A percentile compares a stretch with the other conserved stretches of the same genome.
Conservation (phyloP, 2,888 invertebrate species). For the Meteorus colon region DNA sequence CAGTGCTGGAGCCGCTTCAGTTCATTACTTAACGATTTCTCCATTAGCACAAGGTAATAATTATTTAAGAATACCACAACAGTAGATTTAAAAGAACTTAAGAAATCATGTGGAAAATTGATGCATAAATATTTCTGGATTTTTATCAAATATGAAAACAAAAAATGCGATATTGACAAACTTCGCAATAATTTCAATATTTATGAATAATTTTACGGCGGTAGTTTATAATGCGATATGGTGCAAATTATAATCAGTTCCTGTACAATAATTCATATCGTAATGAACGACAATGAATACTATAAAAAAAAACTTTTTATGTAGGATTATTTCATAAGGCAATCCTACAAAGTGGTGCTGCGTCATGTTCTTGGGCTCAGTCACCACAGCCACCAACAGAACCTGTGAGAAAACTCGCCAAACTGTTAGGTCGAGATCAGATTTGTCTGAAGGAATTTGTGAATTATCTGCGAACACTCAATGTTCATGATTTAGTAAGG, state of each 20-base stretch:
- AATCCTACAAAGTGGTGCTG: slow-evolving; percentile 63
- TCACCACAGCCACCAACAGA: slow-evolving; percentile 47
- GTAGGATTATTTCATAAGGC: slow-evolving; percentile 67
- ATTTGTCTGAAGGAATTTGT: slow-evolving; percentile 53
- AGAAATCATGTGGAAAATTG: too few species aligned
- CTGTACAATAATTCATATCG: neutral
- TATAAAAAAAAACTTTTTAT: neutral
- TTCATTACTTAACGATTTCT: slow-evolving; percentile 53
- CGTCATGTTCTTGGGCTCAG: slow-evolving; percentile 57
- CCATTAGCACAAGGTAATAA: slow-evolving; percentile 52
- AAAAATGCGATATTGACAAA: too few species aligned
- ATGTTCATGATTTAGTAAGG: neutral
- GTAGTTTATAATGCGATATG: too few species aligned
- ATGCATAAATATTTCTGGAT: too few species aligned
- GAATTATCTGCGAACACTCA: neutral
- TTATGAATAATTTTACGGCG: too few species aligned
- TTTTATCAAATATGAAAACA: too few species aligned
- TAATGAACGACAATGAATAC: too few species aligned
- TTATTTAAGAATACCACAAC: too few species aligned
- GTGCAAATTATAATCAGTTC: neutral
- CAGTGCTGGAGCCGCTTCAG: slow-evolving; percentile 74
- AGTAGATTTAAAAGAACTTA: too few species aligned
- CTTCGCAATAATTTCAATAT: too few species aligned
- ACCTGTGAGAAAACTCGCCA: slow-evolving; percentile 52
- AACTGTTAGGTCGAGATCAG: slow-evolving; percentile 52